phyloP scores from a whole-genome alignment of 2,113 vertebrate genomes.

The Abramis brama region DNA sequence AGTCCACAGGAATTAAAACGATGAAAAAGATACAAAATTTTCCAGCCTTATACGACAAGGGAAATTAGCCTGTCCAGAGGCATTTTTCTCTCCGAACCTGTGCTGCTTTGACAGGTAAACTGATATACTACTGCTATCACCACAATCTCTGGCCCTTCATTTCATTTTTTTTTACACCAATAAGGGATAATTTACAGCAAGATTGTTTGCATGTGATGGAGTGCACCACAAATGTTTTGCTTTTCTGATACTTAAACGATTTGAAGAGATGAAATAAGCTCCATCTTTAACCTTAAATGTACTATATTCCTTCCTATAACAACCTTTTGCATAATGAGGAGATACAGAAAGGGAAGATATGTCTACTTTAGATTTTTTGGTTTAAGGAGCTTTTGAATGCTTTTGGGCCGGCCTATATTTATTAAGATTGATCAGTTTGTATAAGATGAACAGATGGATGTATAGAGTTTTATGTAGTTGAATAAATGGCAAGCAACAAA shows the following conservation, averaged over 20 bases:
- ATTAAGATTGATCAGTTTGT: not conserved
- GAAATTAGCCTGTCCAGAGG: not conserved
- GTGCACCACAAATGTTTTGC: not conserved
- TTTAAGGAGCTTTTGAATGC: not conserved
- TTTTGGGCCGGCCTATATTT: not conserved
- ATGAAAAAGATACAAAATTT: not conserved
- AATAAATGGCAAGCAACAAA: not conserved
- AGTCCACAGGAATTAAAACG: not conserved
- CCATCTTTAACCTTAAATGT: not conserved
- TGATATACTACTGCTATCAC: not conserved
- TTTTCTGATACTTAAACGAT: constrained; percentile 13
- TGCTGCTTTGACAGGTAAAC: constrained; percentile 1
- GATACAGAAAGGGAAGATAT: not conserved
- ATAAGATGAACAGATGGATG: not conserved
- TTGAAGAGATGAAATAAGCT: constrained; percentile 11
- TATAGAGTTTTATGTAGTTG: not conserved
- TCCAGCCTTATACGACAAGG: not conserved
- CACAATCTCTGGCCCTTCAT: not conserved
- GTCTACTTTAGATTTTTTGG: not conserved
- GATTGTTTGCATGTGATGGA: constrained; percentile 36
- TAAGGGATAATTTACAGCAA: constrained; percentile 15
- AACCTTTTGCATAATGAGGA: not conserved
- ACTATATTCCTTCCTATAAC: not conserved
- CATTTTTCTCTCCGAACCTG: not conserved
- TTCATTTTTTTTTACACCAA: constrained; percentile 7